Conservation (phyloP, 2,113 vertebrate species). For the Stegostoma tigrinum region DNA sequence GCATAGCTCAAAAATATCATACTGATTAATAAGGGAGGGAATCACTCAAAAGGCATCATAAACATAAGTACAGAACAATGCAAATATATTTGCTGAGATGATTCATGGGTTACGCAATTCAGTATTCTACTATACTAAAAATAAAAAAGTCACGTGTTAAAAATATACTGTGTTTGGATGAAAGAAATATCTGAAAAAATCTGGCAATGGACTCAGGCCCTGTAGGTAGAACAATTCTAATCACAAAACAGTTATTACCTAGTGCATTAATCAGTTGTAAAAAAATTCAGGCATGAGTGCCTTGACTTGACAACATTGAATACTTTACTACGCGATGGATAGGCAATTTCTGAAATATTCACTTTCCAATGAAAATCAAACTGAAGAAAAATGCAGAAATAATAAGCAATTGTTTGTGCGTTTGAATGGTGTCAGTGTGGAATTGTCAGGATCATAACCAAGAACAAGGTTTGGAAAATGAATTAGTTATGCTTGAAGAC, state of each 20-base stretch:
- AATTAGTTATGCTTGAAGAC: not conserved
- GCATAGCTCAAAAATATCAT: not conserved
- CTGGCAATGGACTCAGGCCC: too few species aligned
- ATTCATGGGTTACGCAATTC: not conserved
- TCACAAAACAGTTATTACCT: not conserved
- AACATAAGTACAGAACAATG: not conserved
- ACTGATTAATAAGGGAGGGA: not conserved
- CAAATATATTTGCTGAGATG: not conserved
- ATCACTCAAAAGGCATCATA: not conserved
- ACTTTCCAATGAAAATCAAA: not conserved
- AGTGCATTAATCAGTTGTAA: not conserved
- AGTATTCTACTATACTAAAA: not conserved
- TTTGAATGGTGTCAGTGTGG: not conserved
- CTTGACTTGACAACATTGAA: not conserved
- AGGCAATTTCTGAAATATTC: not conserved
- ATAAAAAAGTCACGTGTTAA: not conserved
- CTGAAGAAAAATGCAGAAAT: not conserved
- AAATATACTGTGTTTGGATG: not conserved
- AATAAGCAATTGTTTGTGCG: not conserved
- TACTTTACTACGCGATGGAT: not conserved
- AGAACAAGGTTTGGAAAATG: not conserved
- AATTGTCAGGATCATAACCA: not conserved
- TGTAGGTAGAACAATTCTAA: not conserved
- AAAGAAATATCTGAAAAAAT: not conserved
- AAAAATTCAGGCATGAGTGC: not conserved